Evolutionary conservation across 2,113 vertebrate genomes (phyloP).

Genomic region (Etia nguti): DNA sequence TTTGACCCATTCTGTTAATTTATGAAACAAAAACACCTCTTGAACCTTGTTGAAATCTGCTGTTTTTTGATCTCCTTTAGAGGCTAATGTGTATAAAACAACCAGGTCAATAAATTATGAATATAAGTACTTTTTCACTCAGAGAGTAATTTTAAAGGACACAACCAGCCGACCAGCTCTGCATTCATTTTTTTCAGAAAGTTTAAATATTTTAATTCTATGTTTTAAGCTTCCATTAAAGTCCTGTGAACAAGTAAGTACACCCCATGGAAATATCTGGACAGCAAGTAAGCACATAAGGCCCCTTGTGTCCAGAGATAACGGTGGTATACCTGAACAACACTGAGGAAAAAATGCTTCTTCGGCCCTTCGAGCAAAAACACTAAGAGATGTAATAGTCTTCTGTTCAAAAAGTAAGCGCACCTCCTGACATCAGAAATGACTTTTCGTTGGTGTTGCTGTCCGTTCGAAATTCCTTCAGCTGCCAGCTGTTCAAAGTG

Average conservation of each 20-base stretch:
- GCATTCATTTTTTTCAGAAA: rapidly evolving
- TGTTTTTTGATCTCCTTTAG: neutral
- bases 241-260: neutral
- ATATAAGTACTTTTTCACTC: neutral
- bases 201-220: neutral
- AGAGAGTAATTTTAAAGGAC: neutral
- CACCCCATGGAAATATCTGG: neutral
- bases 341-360: neutral
- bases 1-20: neutral
- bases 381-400: neutral
- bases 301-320: neutral
- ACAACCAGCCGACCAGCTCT: no score
- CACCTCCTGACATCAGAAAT: neutral
- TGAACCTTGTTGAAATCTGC: neutral
- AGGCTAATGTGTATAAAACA: neutral
- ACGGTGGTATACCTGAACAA: neutral
- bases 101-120: neutral
- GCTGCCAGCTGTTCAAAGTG: neutral
- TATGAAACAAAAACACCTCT: neutral
- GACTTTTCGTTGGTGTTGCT: neutral
- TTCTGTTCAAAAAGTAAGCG: neutral
- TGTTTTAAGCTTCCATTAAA: neutral
- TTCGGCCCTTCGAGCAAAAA: rapidly evolving
- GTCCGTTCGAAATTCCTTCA: neutral
- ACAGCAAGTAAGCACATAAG: neutral